Evolutionary conservation across 2,888 invertebrate species (phyloP).

Genomic region (Thereva unica): DNA sequence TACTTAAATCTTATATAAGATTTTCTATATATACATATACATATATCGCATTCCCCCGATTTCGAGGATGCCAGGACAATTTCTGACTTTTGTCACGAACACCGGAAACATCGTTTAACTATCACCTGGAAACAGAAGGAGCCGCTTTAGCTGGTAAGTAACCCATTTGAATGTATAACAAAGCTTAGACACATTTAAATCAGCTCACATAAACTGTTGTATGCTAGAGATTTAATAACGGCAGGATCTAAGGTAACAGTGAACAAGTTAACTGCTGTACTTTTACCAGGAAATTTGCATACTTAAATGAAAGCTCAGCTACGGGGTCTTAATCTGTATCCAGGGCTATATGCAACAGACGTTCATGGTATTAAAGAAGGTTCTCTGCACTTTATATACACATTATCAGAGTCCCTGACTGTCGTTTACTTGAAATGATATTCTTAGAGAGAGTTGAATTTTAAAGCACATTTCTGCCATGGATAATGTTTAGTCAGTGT

Average conservation of each 20-base stretch:
- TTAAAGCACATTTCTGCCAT: too few species aligned
- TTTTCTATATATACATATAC: too few species aligned
- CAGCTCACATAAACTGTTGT: slow-evolving; percentile 14
- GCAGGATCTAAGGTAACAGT: slow-evolving; percentile 14
- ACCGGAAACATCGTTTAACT: slow-evolving; percentile 6
- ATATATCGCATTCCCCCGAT: slow-evolving; percentile 2
- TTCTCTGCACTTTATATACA: too few species aligned
- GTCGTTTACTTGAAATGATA: too few species aligned
- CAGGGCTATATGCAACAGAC: slow-evolving; percentile 18
- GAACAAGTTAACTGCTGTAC: slow-evolving; percentile 10
- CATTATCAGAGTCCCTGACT: too few species aligned
- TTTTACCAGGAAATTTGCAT: slow-evolving; percentile 9
- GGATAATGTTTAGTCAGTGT: too few species aligned
- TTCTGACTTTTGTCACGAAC: slow-evolving; percentile 16
- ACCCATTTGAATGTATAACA: slow-evolving; percentile 30
- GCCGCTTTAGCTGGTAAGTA: slow-evolving; percentile 20
- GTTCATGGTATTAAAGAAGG: slow-evolving; percentile 11
- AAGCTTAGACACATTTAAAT: slow-evolving; percentile 19
- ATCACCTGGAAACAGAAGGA: background rate
- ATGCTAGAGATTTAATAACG: slow-evolving; percentile 31
- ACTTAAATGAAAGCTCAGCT: slow-evolving; percentile 20
- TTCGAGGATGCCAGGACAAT: background rate
- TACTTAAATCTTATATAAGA: background rate
- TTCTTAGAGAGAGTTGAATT: too few species aligned
- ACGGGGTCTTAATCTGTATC: slow-evolving; percentile 2